These are phyloP conservation scores for Scaptomyza parva DNA, from an alignment of 2,888 invertebrate genomes.

Conservation along the genomic window DNA sequence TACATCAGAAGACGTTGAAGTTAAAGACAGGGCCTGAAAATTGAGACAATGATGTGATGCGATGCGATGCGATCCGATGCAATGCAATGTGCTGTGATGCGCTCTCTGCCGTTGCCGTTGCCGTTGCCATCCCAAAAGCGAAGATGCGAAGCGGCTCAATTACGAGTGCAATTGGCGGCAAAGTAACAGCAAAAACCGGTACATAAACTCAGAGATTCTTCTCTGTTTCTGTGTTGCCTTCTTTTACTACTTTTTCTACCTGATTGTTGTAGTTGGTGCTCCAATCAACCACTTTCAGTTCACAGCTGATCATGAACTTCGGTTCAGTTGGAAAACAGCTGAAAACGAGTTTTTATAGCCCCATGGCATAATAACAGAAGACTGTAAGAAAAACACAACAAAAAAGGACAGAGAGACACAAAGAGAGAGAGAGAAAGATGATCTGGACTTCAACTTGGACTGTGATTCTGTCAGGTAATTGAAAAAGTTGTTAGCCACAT, in stretches of 20 bases:
- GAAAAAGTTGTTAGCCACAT: slow-evolving; percentile 80
- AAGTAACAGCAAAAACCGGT: slow-evolving; percentile 80
- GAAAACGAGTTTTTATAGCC: slow-evolving; percentile 77
- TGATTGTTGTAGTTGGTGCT: slow-evolving; percentile 23
- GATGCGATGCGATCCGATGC: slow-evolving; percentile 16
- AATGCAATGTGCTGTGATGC: background rate
- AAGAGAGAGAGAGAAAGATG: slow-evolving; percentile 12
- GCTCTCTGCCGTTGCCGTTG: no score
- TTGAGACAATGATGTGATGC: slow-evolving; percentile 58
- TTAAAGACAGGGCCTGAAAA: slow-evolving; percentile 38
- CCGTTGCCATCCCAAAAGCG: slow-evolving; percentile 13
- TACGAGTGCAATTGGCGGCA: slow-evolving; percentile 69
- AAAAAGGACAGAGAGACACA: slow-evolving; percentile 22
- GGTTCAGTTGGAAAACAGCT: slow-evolving; percentile 59
- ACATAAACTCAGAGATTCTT: slow-evolving; percentile 43
- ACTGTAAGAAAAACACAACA: slow-evolving; percentile 21
- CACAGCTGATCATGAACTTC: slow-evolving; percentile 80
- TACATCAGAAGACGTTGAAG: slow-evolving; percentile 59
- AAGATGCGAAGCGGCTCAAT: slow-evolving; percentile 65
- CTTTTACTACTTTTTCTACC: slow-evolving; percentile 11
- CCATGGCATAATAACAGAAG: slow-evolving; percentile 74
- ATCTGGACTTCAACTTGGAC: slow-evolving; percentile 30
- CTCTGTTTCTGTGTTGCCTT: slow-evolving; percentile 22
- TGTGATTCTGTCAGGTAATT: slow-evolving; percentile 59
- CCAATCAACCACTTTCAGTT: slow-evolving; percentile 80